Conservation (phyloP, 1,140 invertebrate species). For the Lepidurus arcticus region DNA sequence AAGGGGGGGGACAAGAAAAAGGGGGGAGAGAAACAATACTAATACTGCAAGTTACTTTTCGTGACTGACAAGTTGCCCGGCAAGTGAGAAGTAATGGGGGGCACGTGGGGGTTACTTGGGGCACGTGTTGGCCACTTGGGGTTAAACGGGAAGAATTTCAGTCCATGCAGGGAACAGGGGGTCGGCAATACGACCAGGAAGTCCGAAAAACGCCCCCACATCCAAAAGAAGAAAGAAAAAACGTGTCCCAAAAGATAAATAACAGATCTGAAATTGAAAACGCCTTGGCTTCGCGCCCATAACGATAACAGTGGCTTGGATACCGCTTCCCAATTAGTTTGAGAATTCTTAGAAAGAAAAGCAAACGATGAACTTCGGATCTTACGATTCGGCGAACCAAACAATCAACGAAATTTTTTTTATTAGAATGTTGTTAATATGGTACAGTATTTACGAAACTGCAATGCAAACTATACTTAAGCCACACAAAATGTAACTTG, state of each 20-base stretch:
- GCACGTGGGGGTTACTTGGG: slow-evolving; percentile 13
- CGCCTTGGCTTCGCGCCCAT: too few species aligned
- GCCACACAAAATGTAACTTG: too few species aligned
- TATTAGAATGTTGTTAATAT: too few species aligned
- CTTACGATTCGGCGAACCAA: too few species aligned
- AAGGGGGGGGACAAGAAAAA: neutral
- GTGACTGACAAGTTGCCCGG: slow-evolving; percentile 20
- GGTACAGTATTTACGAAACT: too few species aligned
- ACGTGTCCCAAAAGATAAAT: neutral
- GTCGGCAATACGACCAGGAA: slow-evolving; percentile 6
- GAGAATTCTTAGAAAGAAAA: too few species aligned
- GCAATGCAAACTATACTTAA: too few species aligned
- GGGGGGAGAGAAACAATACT: neutral
- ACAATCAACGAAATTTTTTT: too few species aligned
- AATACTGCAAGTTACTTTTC: slow-evolving; percentile 22
- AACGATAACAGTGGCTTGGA: too few species aligned
- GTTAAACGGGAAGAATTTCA: slow-evolving; percentile 12
- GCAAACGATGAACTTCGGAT: too few species aligned
- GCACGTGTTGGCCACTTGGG: slow-evolving; percentile 20
- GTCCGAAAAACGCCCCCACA: slow-evolving; percentile 3
- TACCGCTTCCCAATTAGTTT: too few species aligned
- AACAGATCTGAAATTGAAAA: neutral
- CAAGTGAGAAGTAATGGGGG: slow-evolving; percentile 19
- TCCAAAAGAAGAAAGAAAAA: neutral
- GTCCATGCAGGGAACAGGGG: neutral